Base-by-base conservation (phyloP, 92 coral and sea anemone genomes). In the Isaurus tuberculatus region DNA sequence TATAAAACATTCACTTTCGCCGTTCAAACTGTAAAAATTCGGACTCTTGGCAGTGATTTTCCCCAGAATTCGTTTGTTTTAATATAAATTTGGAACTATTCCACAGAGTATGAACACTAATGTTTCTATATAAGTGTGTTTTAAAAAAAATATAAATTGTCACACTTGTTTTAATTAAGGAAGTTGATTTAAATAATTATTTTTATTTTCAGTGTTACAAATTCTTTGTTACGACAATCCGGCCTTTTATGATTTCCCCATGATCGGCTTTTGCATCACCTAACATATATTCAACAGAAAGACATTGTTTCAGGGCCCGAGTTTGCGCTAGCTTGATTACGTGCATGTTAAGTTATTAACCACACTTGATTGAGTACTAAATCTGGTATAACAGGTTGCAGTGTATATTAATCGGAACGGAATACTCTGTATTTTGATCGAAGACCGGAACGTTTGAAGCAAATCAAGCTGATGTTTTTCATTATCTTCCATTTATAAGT, bases 381-480 rank as follows among this genome's bases (percentile, higher is more conserved):
- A 65, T 57, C 22, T 8, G 40, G 33, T 31, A 36, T 61, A 40
- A 77, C 82, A 36, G 82, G 82, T 77, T 77, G 70, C 22, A 33
- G 70, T 36, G 0, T 58, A 57, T 8, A 70, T 29, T 60, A 27
- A 2, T 33, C 26, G 46, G 10, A 74, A 33, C 26, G 46, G 10
- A 74, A 61, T 22, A 31, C 65, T 53, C n/a, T 49, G 65, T 49
- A 30, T 46, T 14, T 73, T 51, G 42, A 6, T 34, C 13, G 22
- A 75, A 55, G 61, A 34, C 81, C 66, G 70, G 69, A 77, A 77
- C 70, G 70, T 25, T 10, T 77, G 70, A 36, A 33, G 68, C 55
- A 60, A 77, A 58, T 37, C 25, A 16, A n/a, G 55, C 65, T 57
- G 82, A 57, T 74, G 13, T 27, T 51, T n/a, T 49, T 28, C 17